Base-by-base conservation (phyloP, 2,797 vertebrate genomes). In the Zenarchopterus dispar region DNA sequence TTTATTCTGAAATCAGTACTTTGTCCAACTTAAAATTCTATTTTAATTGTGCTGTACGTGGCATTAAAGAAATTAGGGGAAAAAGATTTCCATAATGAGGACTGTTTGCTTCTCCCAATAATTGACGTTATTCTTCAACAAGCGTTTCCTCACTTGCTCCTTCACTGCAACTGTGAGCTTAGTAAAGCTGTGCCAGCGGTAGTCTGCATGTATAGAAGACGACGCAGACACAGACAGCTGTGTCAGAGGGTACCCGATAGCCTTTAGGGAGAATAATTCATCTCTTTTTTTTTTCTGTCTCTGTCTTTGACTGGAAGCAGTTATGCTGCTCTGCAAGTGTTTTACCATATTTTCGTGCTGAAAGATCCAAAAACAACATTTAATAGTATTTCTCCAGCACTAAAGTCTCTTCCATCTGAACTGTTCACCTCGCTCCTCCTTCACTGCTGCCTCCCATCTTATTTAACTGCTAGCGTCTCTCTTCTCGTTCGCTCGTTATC, bases 211-310 rank as follows among this genome's bases (percentile, higher is more conserved):
- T 74, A 70, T 72, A 78, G 78, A 76, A 88, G 70, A 83, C 83
- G 69, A 76, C 82, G 72, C 70, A 81, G 82, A 81, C 77, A 80
- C 78, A 78, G 86, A 86, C 82, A 77, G 73, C 69, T 54, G 72
- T 80, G 88, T 88, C 88, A 90, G 83, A 87, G 82, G 76, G 78
- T 86, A 83, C 73, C 61, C 49, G 72, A 84, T 82, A 76, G 79
- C 76, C 84, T 79, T 76, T 36, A 57, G 70, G 77, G 71, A 81
- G 79, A 80, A 10, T 36, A 78, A 84, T 88, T 87, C 74, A 81
- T 90, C 88, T 88, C 84, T 70, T 70, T 88, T 90, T 87, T 88
- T 84, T 70, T 70, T 88, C 84, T 82, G 77, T 84, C 78, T 86
- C 62, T 64, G 60, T 81, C 73, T 75, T 69, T 84, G 84, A 88